Base-by-base conservation (phyloP, 2,113 vertebrate genomes). In the Nothoprocta perdicaria region DNA sequence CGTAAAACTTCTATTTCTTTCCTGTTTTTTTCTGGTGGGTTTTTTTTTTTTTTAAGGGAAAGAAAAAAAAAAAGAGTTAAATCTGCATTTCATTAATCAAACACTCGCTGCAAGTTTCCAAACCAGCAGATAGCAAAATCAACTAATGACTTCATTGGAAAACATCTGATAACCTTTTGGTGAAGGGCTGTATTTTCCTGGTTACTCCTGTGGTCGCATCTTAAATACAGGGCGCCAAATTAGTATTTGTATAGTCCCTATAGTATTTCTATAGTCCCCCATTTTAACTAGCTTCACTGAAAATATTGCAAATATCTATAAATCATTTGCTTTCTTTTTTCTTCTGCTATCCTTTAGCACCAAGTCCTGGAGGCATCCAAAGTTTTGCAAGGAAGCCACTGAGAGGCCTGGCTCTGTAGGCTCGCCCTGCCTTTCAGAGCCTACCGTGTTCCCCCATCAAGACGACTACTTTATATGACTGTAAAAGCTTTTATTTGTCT, bases 401-500 rank as follows among this genome's bases (percentile, higher is more conserved):
- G 69, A 93, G 74, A 86, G 79, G 78, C 55, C 48, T 73, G 62
- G 23, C 90, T 81, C 74, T 81, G 29, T 72, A 35, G 19, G 27
- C 40, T 79, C 73, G 13, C 53, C 57, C 43, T 80, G 73, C 81
- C 89, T 92, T 91, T 93, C 48, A 93, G 93, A 89, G 67, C n/a
- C 52, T 76, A 40, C 22, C 23, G 13, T 43, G 27, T 48, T 85
- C 66, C 0, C 46, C 67, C 72, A 48, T 26, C 48, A 91, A 88
- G 66, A 86, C 73, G 66, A 69, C 68, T 88, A 17, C 75, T 95
- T 94, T 74, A 67, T 93, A 92, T 83, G 75, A 72, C 58, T 80
- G 80, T 78, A 90, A 96, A 95, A 69, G 6, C 24, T 92, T 96
- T 93, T 92, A 86, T 92, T 89, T 87, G 17, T 76, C 82, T 92